phyloP scores from a whole-genome alignment of 2,888 invertebrate species.

The Drosophila siamana region DNA sequence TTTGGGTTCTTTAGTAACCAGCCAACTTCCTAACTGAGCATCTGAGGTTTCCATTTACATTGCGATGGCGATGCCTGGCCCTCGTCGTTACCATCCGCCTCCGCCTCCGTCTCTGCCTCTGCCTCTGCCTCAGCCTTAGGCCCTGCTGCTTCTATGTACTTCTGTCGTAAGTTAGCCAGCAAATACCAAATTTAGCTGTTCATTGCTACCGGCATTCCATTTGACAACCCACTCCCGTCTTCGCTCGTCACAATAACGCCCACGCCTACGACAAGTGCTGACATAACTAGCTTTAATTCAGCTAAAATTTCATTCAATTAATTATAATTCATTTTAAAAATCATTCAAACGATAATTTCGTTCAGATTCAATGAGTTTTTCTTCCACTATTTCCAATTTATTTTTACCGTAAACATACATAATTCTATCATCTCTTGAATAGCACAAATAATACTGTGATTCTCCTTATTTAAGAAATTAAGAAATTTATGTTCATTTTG shows the following conservation, averaged over 20 bases:
- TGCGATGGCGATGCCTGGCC: slow-evolving; percentile 18
- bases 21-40: slow-evolving; percentile 28
- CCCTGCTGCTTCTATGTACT: background rate
- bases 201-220: slow-evolving; percentile 63
- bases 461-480: no score
- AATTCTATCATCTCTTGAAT: no score
- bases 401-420: no score
- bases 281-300: slow-evolving; percentile 26
- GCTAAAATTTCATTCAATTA: slow-evolving; percentile 13
- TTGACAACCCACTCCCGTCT: slow-evolving; percentile 23
- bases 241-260: no score
- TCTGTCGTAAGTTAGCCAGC: slow-evolving; percentile 42
- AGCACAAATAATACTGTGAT: no score
- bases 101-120: no score
- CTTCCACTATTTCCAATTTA: no score
- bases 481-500: no score
- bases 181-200: slow-evolving; percentile 59
- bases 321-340: background rate
- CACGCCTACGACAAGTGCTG: slow-evolving; percentile 8
- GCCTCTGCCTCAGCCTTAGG: no score
- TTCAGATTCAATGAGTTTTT: no score
- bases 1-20: slow-evolving; percentile 12
- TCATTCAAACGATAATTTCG: no score
- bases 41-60: slow-evolving; percentile 52
- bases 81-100: no score